These are phyloP conservation scores for Syrrhaptes paradoxus DNA, from an alignment of 2,113 vertebrate genomes.

Conservation along the genomic window DNA sequence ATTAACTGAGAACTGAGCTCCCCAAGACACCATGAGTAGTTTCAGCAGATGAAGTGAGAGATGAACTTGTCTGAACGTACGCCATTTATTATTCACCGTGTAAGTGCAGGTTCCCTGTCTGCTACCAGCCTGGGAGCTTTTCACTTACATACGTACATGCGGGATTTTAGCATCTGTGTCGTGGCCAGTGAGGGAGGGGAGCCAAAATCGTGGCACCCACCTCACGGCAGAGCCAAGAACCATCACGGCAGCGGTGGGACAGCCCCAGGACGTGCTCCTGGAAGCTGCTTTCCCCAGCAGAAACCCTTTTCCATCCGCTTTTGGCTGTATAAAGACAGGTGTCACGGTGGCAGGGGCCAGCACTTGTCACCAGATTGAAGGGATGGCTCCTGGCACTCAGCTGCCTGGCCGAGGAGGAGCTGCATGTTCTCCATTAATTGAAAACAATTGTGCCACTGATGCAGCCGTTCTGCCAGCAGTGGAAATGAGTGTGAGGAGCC, in stretches of 20 bases:
- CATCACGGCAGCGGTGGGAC: background rate
- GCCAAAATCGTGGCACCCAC: background rate
- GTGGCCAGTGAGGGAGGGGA: background rate
- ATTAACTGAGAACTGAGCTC: slow-evolving; percentile 23
- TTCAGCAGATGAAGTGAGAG: slow-evolving; percentile 29
- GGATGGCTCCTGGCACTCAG: background rate
- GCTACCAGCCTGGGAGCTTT: background rate
- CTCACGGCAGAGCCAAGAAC: background rate
- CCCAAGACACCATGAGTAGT: slow-evolving; percentile 30
- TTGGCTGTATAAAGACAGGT: background rate
- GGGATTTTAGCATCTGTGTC: background rate
- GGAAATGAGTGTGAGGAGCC: too few species aligned
- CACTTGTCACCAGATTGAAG: background rate
- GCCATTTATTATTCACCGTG: slow-evolving; percentile 29
- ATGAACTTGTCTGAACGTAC: slow-evolving; percentile 57
- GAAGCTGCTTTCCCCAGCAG: background rate
- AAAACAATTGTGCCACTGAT: background rate
- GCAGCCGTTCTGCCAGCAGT: too few species aligned
- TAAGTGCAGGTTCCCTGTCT: slow-evolving; percentile 34
- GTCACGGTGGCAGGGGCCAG: background rate
- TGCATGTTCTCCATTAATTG: background rate
- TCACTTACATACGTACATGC: rapidly evolving
- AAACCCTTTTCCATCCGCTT: background rate
- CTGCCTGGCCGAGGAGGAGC: background rate
- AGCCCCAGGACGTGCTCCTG: rapidly evolving